Percentiles rank a stretch among this genome's conserved stretches.
Conservation (phyloP, 2,888 invertebrate genomes). For the Pherbina coryleti region DNA sequence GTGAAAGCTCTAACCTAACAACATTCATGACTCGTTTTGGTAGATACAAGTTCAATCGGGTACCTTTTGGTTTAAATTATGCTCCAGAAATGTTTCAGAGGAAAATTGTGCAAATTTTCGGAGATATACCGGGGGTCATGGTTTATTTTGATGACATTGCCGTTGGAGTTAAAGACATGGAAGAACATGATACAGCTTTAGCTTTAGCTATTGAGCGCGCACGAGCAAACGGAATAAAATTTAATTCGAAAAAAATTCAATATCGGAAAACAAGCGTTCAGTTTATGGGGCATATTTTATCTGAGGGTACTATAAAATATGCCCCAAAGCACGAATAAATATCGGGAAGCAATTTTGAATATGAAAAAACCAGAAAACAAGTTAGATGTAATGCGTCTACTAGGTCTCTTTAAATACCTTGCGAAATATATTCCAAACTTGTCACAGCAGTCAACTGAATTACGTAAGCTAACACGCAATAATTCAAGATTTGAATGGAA, state of each 20-base stretch:
- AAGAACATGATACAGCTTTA: conserved; percentile 46
- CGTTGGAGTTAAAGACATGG: conserved; percentile 47
- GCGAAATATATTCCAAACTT: not conserved
- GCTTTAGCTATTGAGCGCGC: conserved; percentile 42
- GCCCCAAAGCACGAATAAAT: not conserved
- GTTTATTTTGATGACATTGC: conserved; percentile 62
- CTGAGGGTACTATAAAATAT: conserved; percentile 42
- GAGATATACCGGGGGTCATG: conserved; percentile 57
- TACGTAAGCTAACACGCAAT: not conserved
- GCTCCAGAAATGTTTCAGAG: conserved; percentile 63
- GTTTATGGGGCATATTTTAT: no score
- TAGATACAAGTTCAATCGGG: conserved; percentile 50
- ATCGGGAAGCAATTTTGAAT: not conserved
- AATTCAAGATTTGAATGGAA: not conserved
- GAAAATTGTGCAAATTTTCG: conserved; percentile 56
- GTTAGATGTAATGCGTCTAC: not conserved
- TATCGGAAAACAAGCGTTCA: not conserved
- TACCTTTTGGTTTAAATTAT: conserved; percentile 39
- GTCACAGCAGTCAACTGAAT: not conserved
- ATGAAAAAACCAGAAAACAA: not conserved
- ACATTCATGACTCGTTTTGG: no score
- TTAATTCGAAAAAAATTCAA: not conserved
- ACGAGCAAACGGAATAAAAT: conserved; percentile 32
- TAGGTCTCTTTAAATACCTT: not conserved
- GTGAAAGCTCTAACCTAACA: conserved; percentile 45